These are phyloP conservation scores for Zonotrichia albicollis DNA, from an alignment of 2,797 vertebrate species.

Conservation along the genomic window DNA sequence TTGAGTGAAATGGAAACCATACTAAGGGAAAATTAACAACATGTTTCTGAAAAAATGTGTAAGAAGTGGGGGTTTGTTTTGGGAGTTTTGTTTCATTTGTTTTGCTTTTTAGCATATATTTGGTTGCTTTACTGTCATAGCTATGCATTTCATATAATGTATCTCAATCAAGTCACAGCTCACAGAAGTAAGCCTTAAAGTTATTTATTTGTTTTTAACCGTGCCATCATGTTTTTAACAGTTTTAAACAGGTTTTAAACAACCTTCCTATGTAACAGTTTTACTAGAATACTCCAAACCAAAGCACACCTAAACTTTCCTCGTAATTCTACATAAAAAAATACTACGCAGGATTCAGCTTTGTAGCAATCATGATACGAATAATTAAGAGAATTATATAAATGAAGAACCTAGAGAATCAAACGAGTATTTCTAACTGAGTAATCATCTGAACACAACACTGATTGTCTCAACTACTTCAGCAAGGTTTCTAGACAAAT, in stretches of 20 bases:
- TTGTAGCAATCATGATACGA: not conserved
- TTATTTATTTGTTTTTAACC: not conserved
- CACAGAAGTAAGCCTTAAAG: not conserved
- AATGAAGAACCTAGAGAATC: not conserved
- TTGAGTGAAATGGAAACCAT: conserved; percentile 48
- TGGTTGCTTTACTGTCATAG: not conserved
- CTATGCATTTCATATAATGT: rapidly evolving
- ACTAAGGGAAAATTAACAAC: not conserved
- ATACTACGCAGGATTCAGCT: not conserved
- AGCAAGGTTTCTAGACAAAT: not conserved
- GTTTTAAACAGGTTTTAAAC: not conserved
- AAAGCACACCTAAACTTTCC: not conserved
- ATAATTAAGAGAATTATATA: not conserved
- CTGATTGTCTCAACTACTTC: not conserved
- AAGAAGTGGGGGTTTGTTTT: not conserved
- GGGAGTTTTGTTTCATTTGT: not conserved
- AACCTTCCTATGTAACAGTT: not conserved
- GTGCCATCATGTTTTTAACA: not conserved
- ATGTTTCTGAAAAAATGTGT: not conserved
- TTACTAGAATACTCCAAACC: not conserved
- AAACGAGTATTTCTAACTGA: not conserved
- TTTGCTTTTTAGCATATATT: not conserved
- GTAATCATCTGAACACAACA: not conserved
- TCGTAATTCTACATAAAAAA: not conserved
- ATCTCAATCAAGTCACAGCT: not conserved